Base-by-base conservation (phyloP, 1,140 invertebrate genomes). In the Neuroterus valhalla region DNA sequence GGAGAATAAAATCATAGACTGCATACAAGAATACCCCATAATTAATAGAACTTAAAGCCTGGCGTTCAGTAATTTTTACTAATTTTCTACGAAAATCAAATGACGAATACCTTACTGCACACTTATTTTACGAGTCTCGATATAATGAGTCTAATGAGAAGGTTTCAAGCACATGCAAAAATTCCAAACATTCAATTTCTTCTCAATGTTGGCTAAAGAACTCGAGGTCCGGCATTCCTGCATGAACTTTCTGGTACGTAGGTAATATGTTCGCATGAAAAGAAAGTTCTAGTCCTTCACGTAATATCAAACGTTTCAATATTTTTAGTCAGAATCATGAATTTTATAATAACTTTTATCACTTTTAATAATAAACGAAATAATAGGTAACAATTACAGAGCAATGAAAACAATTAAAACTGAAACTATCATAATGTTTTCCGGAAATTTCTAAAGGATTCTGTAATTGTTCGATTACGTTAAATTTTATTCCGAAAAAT, bases 211-310 rank as follows among this genome's bases (percentile, higher is more conserved):
- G 23, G 31, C 12, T 62, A 72, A 74, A 77, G 71, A 82, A 82
- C 76, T 78, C 72, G 80, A 82, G 72, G 72, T 66, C 71, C 76
- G 48, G 71, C 81, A 82, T 82, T 82, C 80, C 78, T 80, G 78
- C 78, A 78, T 82, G 76, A 68, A 77, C 70, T 76, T 77, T 72
- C 45, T 14, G 12, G n/a, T 66, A 21, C 31, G 69, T 50, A 17
- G 14, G 31, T 26, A 26, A 26, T 26, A 62, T 62, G 52, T 62
- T 62, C 15, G 21, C 19, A 55, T 26, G 55, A 62, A 62, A 62
- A 62, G 52, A 62, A 62, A 62, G 26, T 62, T 62, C 52, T 31
- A 6, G 23, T 62, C 14, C 26, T 55, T 62, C 55, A 62, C 23
- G 55, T n/a, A 62, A 62, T 23, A 62, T 62, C 3, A 6, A 5